A percentile compares a stretch with the other conserved stretches of the same genome.
Conservation (phyloP, 2,888 invertebrate species). For the Leptopilina syphax region DNA sequence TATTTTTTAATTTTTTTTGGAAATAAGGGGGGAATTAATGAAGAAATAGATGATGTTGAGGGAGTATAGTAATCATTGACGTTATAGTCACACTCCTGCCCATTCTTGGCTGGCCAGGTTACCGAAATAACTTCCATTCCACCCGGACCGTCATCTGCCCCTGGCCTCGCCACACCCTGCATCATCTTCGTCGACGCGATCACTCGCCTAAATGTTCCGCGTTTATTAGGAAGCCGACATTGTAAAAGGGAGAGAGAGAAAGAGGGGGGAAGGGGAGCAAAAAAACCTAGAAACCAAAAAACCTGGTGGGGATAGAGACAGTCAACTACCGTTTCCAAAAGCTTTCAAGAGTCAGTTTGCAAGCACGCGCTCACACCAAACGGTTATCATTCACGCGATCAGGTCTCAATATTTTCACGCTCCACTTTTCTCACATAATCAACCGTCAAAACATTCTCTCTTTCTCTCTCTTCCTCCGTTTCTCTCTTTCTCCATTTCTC, state of each 20-base stretch:
- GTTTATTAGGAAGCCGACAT: conserved; percentile 44
- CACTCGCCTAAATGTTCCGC: conserved; percentile 51
- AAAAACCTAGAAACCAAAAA: conserved; percentile 55
- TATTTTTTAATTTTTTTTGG: neutral
- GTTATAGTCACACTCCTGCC: conserved; percentile 73
- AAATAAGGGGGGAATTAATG: neutral
- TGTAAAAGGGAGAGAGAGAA: no score
- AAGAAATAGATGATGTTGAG: conserved; percentile 20
- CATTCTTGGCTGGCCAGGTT: conserved; percentile 76
- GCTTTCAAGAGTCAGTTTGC: conserved; percentile 64
- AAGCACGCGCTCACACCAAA: conserved; percentile 66
- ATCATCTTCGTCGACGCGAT: conserved; percentile 34
- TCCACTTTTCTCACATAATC: conserved; percentile 18
- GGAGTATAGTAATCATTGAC: conserved; percentile 65
- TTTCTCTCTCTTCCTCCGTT: conserved; percentile 19
- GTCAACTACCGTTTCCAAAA: conserved; percentile 65
- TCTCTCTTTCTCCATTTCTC: conserved; percentile 31
- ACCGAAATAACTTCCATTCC: conserved; percentile 74
- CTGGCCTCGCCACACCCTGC: conserved; percentile 54
- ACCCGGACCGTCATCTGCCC: conserved; percentile 58
- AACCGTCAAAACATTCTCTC: conserved; percentile 29
- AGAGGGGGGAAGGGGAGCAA: conserved; percentile 51
- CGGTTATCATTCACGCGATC: conserved; percentile 60
- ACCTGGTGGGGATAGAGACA: conserved; percentile 60
- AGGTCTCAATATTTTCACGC: conserved; percentile 49